Percentiles rank a stretch among this genome's conserved stretches.
These are phyloP conservation scores for Philereme vetulata DNA, from an alignment of 2,888 invertebrate genomes.

Conservation along the genomic window DNA sequence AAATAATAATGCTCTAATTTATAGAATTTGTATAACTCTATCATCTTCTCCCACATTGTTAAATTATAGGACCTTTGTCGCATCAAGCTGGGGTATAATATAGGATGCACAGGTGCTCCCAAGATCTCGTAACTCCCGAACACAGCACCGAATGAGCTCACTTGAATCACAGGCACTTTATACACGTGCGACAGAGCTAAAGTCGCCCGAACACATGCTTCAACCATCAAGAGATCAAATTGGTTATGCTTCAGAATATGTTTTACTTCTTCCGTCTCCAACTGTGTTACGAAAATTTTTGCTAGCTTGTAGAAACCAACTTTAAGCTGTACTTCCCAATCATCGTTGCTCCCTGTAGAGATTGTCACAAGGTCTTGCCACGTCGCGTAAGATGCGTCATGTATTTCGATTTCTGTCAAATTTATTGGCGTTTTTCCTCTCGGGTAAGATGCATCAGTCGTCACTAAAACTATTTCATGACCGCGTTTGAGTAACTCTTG, in stretches of 20 bases:
- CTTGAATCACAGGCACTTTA: slow-evolving; percentile 48
- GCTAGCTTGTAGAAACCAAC: not conserved
- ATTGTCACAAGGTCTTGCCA: slow-evolving; percentile 3
- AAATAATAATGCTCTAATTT: slow-evolving; percentile 7
- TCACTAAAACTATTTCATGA: slow-evolving; percentile 25
- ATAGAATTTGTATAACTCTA: slow-evolving; percentile 20
- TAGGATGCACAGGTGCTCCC: slow-evolving; percentile 42
- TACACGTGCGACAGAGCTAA: slow-evolving; percentile 44
- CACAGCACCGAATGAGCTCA: slow-evolving; percentile 47
- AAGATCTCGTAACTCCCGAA: slow-evolving; percentile 1
- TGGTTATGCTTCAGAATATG: slow-evolving; percentile 14
- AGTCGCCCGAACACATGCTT: slow-evolving; percentile 41
- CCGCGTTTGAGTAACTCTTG: slow-evolving; percentile 24
- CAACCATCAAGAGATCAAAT: slow-evolving; percentile 52
- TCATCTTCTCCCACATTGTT: slow-evolving; percentile 11
- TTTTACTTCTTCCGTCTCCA: slow-evolving; percentile 21
- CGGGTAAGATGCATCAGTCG: slow-evolving; percentile 15
- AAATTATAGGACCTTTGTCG: slow-evolving; percentile 26
- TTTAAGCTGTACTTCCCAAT: slow-evolving; percentile 10
- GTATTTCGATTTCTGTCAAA: slow-evolving; percentile 21
- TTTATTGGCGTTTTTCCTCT: slow-evolving; percentile 14
- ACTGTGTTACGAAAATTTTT: slow-evolving; percentile 15
- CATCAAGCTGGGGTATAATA: slow-evolving; percentile 38
- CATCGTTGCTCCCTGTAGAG: slow-evolving; percentile 8
- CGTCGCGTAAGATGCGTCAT: slow-evolving; percentile 10